These are phyloP conservation scores for Serripes groenlandicus DNA, from an alignment of 2,888 invertebrate genomes.

Conservation along the genomic window DNA sequence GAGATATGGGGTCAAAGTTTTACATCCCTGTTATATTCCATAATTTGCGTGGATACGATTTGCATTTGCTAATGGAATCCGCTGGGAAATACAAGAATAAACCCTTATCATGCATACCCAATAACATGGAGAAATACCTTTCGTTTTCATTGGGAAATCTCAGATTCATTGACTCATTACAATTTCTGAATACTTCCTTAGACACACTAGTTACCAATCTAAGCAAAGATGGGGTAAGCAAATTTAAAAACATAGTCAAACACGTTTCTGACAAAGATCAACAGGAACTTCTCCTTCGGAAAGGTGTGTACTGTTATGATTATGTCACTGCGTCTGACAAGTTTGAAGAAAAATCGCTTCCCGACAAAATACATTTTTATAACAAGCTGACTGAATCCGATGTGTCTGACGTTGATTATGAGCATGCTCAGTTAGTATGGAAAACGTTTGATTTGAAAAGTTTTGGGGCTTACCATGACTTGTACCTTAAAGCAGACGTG, in stretches of 20 bases:
- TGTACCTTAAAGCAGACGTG: constrained; percentile 41
- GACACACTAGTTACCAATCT: constrained; percentile 39
- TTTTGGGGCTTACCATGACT: constrained; percentile 45
- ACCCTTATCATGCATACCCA: constrained; percentile 14
- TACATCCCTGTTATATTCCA: constrained; percentile 35
- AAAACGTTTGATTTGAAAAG: constrained; percentile 15
- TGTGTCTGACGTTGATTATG: constrained; percentile 36
- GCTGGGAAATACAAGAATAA: not conserved
- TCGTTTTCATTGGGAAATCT: constrained; percentile 35
- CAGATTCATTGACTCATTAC: constrained; percentile 43
- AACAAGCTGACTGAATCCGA: constrained; percentile 3
- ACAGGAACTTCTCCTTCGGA: constrained; percentile 21
- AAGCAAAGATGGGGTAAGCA: not conserved
- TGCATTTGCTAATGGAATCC: constrained; percentile 27
- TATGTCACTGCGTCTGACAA: constrained; percentile 20
- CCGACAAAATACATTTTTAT: constrained; percentile 31
- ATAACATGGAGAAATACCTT: constrained; percentile 39
- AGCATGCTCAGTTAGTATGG: constrained; percentile 34
- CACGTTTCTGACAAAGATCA: constrained; percentile 1
- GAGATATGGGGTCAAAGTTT: no score
- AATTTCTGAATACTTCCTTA: constrained; percentile 38
- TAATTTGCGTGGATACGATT: constrained; percentile 35
- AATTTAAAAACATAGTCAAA: not conserved
- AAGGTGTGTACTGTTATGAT: constrained; percentile 40
- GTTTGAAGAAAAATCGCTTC: constrained; percentile 22